Evolutionary conservation across 2,113 vertebrate species (phyloP), one percentile per base, ranked within the genome.

Genomic region (Lampris incognitus): DNA sequence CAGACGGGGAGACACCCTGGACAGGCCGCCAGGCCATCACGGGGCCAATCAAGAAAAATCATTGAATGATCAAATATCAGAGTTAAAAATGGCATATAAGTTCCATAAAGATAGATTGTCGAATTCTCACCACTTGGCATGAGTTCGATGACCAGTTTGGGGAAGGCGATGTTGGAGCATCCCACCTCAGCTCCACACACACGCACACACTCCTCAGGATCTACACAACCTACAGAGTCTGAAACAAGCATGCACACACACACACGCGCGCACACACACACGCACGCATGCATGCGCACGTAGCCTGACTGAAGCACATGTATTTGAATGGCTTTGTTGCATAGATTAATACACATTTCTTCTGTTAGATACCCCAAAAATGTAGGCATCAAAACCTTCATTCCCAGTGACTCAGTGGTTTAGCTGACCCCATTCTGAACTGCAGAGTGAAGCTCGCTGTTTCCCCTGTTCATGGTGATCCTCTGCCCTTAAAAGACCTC

Each of bases 161-260:
- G 97, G 77, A 94, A 97, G 61, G 97, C 94, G 0, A 97, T 95
- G 93, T 95, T 98, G 92, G 97, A 97, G 85, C 98, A 99, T 75
- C 97, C 97, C 40, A 97, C 94, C 10, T 97, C 85, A 0, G 95
- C 86, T 10, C 95, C 95, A 0, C 97, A 97, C 79, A 95, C 96
- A 1, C 88, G 89, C 9, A 93, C 13, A 71, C 97, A 97, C 87
- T 97, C 97, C 0, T 96, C 90, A 0, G 98, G 97, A 65, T 97
- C 96, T 42, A 97, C 96, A 0, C 98, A 98, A 51, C 91, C 96
- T 49, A 98, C 95, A 0, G 94, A 70, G 78, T 97, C 97, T 98
- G 93, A 10, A 74, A 74, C 10, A 51, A 36, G 50, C 48, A 72
- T 6, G 55, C 72, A 52, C n/a, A 66, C 10, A 24, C 36, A 57